Conservation (phyloP, 2,797 vertebrate genomes). For the Amazona finschi region DNA sequence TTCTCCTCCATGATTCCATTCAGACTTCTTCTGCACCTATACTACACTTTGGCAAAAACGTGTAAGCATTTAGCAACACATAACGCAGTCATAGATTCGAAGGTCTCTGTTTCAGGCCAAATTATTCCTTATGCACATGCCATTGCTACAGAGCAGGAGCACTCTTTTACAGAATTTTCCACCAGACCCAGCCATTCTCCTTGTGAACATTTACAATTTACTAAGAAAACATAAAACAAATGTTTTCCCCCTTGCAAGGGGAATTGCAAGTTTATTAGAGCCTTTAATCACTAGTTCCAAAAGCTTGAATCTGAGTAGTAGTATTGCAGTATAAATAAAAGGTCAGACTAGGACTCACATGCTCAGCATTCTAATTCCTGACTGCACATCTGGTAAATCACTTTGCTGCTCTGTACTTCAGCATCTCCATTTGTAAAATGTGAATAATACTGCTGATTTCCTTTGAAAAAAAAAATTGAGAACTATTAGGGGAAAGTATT, state of each 20-base stretch:
- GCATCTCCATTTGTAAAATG: not conserved
- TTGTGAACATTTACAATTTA: not conserved
- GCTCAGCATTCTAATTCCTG: conserved; percentile 19
- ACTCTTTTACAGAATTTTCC: not conserved
- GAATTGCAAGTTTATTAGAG: not conserved
- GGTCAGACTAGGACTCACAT: not conserved
- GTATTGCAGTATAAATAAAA: conserved; percentile 10
- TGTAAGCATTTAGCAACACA: not conserved
- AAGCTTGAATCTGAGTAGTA: not conserved
- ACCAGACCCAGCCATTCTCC: not conserved
- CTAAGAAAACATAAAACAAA: not conserved
- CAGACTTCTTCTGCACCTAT: not conserved
- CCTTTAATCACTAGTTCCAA: not conserved
- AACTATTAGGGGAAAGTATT: not conserved
- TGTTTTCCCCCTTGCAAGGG: not conserved
- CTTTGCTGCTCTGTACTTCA: not conserved
- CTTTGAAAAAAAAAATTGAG: not conserved
- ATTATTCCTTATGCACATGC: not conserved
- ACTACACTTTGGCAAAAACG: not conserved
- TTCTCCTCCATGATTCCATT: not conserved
- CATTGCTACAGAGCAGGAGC: not conserved
- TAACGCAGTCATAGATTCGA: not conserved
- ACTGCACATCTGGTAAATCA: not conserved
- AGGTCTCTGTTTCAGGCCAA: not conserved
- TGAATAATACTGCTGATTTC: not conserved